phyloP scores from a whole-genome alignment of 1,140 invertebrate species.

The Ceratoteleas bidentatus region DNA sequence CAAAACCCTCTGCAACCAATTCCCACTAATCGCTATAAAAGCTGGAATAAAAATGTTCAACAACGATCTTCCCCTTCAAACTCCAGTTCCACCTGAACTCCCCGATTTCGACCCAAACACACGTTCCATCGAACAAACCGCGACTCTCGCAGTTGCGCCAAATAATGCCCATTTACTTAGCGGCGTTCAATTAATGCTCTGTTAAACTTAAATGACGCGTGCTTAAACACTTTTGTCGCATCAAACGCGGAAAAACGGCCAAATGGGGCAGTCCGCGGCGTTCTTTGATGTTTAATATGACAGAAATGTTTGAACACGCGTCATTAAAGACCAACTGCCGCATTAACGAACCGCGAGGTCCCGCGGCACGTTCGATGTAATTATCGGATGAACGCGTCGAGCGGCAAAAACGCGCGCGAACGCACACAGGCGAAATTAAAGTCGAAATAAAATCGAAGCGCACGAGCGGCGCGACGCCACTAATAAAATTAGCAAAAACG shows the following conservation, averaged over 20 bases:
- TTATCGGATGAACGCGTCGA: conserved; percentile 15
- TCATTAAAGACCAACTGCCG: conserved; percentile 40
- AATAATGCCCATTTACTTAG: conserved; percentile 41
- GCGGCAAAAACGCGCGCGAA: background rate
- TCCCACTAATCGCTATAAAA: too few relatives aligned
- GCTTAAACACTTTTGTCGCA: conserved; percentile 38
- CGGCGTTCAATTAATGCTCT: conserved; percentile 33
- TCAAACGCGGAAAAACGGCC: conserved; percentile 31
- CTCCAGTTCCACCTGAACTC: too few relatives aligned
- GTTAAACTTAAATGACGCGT: conserved; percentile 46
- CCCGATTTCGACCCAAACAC: too few relatives aligned
- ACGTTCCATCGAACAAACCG: too few relatives aligned
- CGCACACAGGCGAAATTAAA: too few relatives aligned
- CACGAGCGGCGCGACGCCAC: too few relatives aligned
- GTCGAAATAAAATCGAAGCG: too few relatives aligned
- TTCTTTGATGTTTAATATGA: conserved; percentile 52
- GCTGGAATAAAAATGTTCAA: too few relatives aligned
- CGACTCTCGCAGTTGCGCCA: conserved; percentile 15
- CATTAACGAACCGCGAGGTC: conserved; percentile 10
- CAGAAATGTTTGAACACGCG: conserved; percentile 36
- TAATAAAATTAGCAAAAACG: too few relatives aligned
- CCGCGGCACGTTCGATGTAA: conserved; percentile 2
- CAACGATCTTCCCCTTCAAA: too few relatives aligned
- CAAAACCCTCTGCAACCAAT: too few relatives aligned
- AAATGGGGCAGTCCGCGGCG: conserved; percentile 15